phyloP scores from a whole-genome alignment of 2,888 invertebrate genomes.

The Machimus rusticus region DNA sequence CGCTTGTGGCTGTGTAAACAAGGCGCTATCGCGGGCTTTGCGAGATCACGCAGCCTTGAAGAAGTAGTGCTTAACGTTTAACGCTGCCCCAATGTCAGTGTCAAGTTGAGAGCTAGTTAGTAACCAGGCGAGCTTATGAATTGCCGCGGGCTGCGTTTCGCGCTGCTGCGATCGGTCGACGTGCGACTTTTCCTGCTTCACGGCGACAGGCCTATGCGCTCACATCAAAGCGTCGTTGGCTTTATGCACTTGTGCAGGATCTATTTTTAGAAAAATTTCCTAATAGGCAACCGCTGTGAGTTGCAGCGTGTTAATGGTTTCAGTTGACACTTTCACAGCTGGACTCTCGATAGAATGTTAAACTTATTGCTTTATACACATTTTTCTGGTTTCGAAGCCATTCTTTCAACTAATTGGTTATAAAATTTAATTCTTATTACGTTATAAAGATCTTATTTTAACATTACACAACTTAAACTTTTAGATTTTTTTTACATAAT shows the following conservation, averaged over 20 bases:
- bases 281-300: neutral
- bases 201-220: neutral
- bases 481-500: too few species aligned
- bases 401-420: neutral
- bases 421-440: neutral
- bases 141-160: neutral
- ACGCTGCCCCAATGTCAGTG: slow-evolving; percentile 10
- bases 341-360: neutral
- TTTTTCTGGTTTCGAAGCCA: neutral
- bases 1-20: neutral
- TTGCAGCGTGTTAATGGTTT: neutral
- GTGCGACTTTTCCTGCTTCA: neutral
- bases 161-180: neutral
- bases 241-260: neutral
- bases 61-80: neutral
- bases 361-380: neutral
- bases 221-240: neutral
- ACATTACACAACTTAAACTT: neutral
- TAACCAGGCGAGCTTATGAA: slow-evolving; percentile 9
- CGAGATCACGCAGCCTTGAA: slow-evolving; percentile 1
- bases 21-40: neutral
- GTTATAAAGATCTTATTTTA: neutral
- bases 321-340: neutral
- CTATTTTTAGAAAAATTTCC: neutral
- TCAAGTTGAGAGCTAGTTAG: slow-evolving; percentile 26